Base-by-base conservation (phyloP, 2,113 vertebrate species). In the Larimichthys polyactis region DNA sequence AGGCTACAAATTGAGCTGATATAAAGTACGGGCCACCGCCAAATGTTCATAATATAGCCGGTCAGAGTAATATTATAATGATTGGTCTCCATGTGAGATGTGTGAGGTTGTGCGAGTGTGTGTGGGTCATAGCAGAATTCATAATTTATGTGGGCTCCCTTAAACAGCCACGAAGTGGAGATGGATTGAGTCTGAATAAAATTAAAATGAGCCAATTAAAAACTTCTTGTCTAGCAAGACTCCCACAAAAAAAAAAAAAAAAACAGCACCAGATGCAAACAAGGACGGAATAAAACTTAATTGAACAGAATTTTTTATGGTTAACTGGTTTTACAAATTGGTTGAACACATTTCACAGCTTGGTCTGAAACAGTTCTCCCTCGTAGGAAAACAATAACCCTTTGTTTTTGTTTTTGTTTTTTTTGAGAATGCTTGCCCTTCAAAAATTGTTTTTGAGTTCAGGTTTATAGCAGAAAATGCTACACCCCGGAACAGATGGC, bases 151-250 rank as follows among this genome's bases (percentile, higher is more conserved):
- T 40, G 24, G 36, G 63, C n/a, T 59, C 11, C 22, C 51, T 79
- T 9, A 49, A 60, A 80, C 29, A 76, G 46, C 65, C 27, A 70
- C 71, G 20, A 29, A 46, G 7, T 64, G 24, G 36, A 75, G 71
- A 75, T 64, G 27, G 55, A 76, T 43, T 14, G 12, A 58, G 58
- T 12, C 19, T 70, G 44, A 92, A 75, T 74, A 75, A 78, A 83
- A 90, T 71, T 55, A 8, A 87, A 78, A 77, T 6, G 64, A 80
- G 73, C 49, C 85, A 87, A 89, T 89, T 85, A 92, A 87, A 87
- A 58, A 46, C 12, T 51, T 67, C 63, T 22, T 52, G 68, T 65
- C 65, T 27, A 58, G 52, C 40, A 44, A 68, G 24, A 24, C 40
- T 57, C 20, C 36, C 0, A 79, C 6, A 58, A 66, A 83, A 27